Percentiles rank a stretch among this genome's conserved stretches.
Conservation (phyloP, 35 echinoderm and acorn worm genomes). For the Lytechinus variegatus region DNA sequence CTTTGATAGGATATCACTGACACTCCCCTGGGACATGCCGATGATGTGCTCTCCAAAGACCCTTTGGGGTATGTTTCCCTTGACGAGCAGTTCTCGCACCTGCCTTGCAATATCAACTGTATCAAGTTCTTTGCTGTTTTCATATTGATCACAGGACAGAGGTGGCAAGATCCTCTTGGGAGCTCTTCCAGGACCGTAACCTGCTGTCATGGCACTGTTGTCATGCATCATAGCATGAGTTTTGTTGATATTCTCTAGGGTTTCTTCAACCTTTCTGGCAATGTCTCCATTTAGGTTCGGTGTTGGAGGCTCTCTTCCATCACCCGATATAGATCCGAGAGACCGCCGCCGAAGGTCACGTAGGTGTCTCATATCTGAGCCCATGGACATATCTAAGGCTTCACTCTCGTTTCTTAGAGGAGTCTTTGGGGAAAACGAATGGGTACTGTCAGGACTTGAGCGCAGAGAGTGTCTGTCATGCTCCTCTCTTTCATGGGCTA, state of each 20-base stretch:
- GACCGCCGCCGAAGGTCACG: conserved; percentile 23
- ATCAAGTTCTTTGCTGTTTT: conserved; percentile 73
- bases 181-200: conserved; percentile 6
- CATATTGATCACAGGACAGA: conserved; percentile 74
- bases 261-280: conserved; percentile 45
- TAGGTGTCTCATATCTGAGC: background rate
- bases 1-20: conserved; percentile 91
- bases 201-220: background rate
- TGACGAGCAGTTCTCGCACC: conserved; percentile 74
- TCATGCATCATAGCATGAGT: conserved; percentile 48
- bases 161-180: conserved; percentile 60
- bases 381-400: conserved; percentile 44
- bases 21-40: conserved; percentile 95
- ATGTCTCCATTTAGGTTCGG: conserved; percentile 18
- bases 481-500: conserved; percentile 22
- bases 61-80: conserved; percentile 81
- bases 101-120: conserved; percentile 77
- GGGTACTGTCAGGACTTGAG: conserved; percentile 44
- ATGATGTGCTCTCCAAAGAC: conserved; percentile 89
- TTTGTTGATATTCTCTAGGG: conserved; percentile 36
- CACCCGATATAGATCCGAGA: background rate
- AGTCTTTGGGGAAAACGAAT: conserved; percentile 37
- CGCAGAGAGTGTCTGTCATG: conserved; percentile 34
- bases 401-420: conserved; percentile 35
- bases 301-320: background rate